Percentiles rank a stretch among this genome's conserved stretches.
phyloP scores from a whole-genome alignment of 1,140 invertebrate genomes.

The Tetramorium simillimum region DNA sequence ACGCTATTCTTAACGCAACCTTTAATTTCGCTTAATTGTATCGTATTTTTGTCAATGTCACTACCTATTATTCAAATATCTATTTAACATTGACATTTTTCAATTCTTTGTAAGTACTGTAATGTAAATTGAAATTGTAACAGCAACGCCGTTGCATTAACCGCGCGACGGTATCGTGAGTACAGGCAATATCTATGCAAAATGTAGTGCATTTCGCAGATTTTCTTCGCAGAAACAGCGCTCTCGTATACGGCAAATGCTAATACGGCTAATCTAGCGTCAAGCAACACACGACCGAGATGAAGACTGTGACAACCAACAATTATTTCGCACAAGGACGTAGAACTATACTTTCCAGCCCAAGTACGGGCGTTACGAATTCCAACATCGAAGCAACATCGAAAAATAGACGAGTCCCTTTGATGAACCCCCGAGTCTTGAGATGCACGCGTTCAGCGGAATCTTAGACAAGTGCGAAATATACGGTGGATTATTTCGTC shows the following conservation, averaged over 20 bases:
- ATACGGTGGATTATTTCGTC: neutral
- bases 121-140: neutral
- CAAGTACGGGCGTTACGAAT: too few species aligned
- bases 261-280: neutral
- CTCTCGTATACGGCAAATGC: neutral
- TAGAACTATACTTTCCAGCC: neutral
- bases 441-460: neutral
- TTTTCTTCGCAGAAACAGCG: neutral
- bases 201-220: neutral
- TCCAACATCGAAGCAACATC: neutral
- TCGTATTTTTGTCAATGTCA: neutral
- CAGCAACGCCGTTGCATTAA: neutral
- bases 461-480: neutral
- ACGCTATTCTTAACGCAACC: neutral
- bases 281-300: neutral
- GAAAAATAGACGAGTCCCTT: constrained; percentile 1
- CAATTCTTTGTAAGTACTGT: neutral
- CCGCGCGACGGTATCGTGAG: neutral
- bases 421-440: neutral
- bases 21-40: neutral
- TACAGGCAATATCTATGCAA: neutral
- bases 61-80: neutral
- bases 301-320: neutral
- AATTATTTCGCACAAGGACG: neutral
- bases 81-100: neutral